Conservation (phyloP, 2,113 vertebrate genomes). For the Archocentrus centrarchus region DNA sequence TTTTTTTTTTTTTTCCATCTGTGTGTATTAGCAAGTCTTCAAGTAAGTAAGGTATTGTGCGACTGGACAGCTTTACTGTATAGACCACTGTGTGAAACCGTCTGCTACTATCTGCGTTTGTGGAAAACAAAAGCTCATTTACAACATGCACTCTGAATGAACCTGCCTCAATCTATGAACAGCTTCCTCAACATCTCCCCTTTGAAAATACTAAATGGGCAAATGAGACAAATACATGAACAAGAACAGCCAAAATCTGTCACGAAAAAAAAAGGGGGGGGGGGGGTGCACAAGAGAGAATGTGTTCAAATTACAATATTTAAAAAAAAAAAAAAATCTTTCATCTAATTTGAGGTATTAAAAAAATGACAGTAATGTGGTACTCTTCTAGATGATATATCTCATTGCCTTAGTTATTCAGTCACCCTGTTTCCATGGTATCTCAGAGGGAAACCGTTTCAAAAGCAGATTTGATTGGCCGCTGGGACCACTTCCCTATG, state of each 20-base stretch:
- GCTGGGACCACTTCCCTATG: slow-evolving; percentile 61
- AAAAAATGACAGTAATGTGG: slow-evolving; percentile 12
- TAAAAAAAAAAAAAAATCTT: not conserved
- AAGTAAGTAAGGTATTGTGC: not conserved
- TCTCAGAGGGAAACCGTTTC: slow-evolving; percentile 64
- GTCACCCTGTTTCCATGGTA: slow-evolving; percentile 57
- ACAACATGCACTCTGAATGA: slow-evolving; percentile 52
- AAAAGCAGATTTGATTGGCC: slow-evolving; percentile 69
- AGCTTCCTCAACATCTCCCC: slow-evolving; percentile 26
- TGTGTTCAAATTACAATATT: slow-evolving; percentile 22
- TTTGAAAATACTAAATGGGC: slow-evolving; percentile 43
- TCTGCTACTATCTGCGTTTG: not conserved
- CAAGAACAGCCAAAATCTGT: not conserved
- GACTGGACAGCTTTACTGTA: not conserved
- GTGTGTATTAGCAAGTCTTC: not conserved
- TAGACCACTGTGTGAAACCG: not conserved
- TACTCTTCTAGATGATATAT: slow-evolving; percentile 46
- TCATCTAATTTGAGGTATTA: slow-evolving; percentile 25
- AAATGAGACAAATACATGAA: slow-evolving; percentile 36
- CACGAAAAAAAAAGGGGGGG: not conserved
- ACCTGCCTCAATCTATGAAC: slow-evolving; percentile 34
- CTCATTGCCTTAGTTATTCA: slow-evolving; percentile 50
- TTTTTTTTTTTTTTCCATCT: not conserved
- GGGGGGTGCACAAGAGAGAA: not conserved
- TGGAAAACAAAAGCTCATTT: slow-evolving; percentile 13